phyloP scores from a whole-genome alignment of 2,113 vertebrate species.

The Hippocampus comes region DNA sequence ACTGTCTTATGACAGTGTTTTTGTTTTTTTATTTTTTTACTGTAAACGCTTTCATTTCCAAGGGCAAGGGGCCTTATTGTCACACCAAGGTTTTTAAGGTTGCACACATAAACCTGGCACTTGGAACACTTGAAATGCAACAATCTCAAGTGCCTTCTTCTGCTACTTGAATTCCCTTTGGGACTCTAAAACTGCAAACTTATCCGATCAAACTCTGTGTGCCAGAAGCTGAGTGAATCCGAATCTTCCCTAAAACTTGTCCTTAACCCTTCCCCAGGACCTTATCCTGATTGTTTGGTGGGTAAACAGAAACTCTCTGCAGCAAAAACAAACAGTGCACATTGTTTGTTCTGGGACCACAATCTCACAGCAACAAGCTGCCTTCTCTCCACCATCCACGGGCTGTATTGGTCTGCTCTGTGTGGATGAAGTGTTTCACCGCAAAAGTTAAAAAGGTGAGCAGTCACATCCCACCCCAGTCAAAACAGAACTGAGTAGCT shows the following conservation, averaged over 20 bases:
- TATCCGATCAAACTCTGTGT: constrained; percentile 6
- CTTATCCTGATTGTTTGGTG: constrained; percentile 33
- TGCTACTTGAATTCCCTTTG: constrained; percentile 19
- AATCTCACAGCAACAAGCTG: constrained; percentile 41
- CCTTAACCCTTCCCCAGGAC: constrained; percentile 26
- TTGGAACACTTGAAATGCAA: constrained; percentile 60
- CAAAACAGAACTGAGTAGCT: not conserved
- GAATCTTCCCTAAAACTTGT: constrained; percentile 28
- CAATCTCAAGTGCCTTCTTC: constrained; percentile 56
- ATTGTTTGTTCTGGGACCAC: constrained; percentile 16
- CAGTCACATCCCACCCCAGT: constrained; percentile 45
- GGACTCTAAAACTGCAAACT: constrained; percentile 29
- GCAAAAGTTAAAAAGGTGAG: constrained; percentile 60
- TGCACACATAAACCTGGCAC: constrained; percentile 42
- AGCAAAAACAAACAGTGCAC: constrained; percentile 10
- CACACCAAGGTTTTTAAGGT: constrained; percentile 29
- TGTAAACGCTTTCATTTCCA: constrained; percentile 6
- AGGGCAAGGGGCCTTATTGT: constrained; percentile 33
- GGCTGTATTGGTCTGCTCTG: constrained; percentile 46
- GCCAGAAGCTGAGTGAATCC: constrained; percentile 10
- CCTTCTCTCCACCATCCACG: constrained; percentile 9
- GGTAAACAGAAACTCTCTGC: constrained; percentile 35
- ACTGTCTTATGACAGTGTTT: not conserved
- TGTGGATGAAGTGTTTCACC: constrained; percentile 44
- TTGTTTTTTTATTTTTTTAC: no score